Evolutionary conservation across 2,888 invertebrate genomes (phyloP).

Genomic region (Hybos culiciformis): DNA sequence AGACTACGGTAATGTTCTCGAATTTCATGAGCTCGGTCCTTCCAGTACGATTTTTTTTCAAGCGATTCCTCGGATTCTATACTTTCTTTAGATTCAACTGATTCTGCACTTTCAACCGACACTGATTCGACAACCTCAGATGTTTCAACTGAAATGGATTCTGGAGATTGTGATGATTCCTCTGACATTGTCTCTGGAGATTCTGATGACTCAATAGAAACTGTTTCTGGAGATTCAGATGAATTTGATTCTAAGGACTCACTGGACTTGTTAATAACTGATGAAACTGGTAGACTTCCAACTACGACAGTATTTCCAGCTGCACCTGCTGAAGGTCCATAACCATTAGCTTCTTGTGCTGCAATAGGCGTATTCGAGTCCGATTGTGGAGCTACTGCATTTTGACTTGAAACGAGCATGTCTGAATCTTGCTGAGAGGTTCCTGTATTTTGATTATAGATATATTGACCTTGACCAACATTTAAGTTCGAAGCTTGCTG

Average conservation of each 20-base stretch:
- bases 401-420: constrained; percentile 10
- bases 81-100: not conserved
- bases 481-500: not conserved
- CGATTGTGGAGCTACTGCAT: constrained; percentile 14
- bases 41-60: constrained; percentile 2
- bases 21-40: constrained; percentile 6
- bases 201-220: not conserved
- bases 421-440: not conserved
- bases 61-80: not conserved
- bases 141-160: too few relatives aligned
- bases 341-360: constrained; percentile 3
- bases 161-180: not conserved
- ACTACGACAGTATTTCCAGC: not conserved
- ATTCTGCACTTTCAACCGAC: not conserved
- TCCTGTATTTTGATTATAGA: not conserved
- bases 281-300: not conserved
- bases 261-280: too few relatives aligned
- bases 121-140: not conserved
- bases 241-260: not conserved
- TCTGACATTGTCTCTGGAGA: not conserved
- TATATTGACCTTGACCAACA: not conserved
- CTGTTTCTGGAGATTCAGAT: not conserved
- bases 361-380: not conserved
- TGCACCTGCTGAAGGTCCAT: too few relatives aligned
- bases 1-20: not conserved